Evolutionary conservation across 2,888 invertebrate genomes (phyloP), one percentile per base, ranked within the genome.

Genomic region (Lithophane socia): DNA sequence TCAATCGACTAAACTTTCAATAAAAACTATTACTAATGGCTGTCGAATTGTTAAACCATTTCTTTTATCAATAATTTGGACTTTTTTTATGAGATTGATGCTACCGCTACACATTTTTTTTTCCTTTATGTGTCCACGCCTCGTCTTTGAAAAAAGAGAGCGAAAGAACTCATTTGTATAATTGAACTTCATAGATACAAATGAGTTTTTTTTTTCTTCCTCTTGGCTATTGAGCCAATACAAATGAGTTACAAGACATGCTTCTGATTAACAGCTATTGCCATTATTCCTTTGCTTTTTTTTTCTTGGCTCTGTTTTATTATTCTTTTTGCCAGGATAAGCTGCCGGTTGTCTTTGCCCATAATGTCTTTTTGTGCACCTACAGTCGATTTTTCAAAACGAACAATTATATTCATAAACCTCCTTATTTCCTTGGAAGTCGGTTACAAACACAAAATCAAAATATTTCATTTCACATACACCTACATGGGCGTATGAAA

Each of bases 1-100:
- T 88, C 82, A 89, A 89, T 90, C 88, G 74, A 71, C 77, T 68
- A 74, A 73, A 65, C 72, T 88, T 87, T 87, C 82, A 86, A 89
- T 90, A 89, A 90, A 85, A 80, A 66, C 73, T 80, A 77, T 56
- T 83, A 60, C n/a, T 75, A 78, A 73, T 75, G 64, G 21, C 29
- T 13, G 44, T 67, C 54, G 76, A 63, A 80, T 83, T 73, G 65
- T 68, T 66, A 66, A 79, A 78, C 64, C 9, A 42, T 84, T 78
- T 77, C 63, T 77, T 73, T 80, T 75, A 49, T 71, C 61, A 66
- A 71, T 82, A 49, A 49, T 68, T 68, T 60, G 21, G 12, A 37
- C 4, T 49, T 79, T 68, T 79, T 68, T 69, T 47, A 49, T 13
- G 18, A 24, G n/a, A 44, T 68, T 21, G n/a, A 47, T 56, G 65